Base-by-base conservation (phyloP, 2,888 invertebrate genomes). In the Herminia tarsipennalis region DNA sequence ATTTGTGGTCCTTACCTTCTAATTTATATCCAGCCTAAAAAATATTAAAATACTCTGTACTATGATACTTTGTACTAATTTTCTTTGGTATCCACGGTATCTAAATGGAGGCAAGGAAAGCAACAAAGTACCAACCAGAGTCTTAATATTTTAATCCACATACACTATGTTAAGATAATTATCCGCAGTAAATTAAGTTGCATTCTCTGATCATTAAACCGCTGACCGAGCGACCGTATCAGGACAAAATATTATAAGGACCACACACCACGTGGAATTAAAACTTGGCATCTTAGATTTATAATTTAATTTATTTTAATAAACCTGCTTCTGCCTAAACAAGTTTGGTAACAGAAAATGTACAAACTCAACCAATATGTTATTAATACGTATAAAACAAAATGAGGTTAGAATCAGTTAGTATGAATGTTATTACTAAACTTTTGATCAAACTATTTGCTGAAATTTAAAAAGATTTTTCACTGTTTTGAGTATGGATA, bases 121-220 rank as follows among this genome's bases (percentile, higher is more conserved):
- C 5, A 8, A 27, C 3, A 5, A 3, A 13, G 6, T 27, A 5
- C 13, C 10, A 27, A 12, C 8, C 17, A 12, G 12, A 24, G 14
- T 14, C 21, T 30, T 30, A 14, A 25, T 27, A 37, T 20, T 25
- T 29, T 42, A 43, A 66, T 62, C 45, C 45, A 43, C 29, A 33
- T 41, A 48, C 43, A 65, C 43, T 49, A 38, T 48, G 46, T 56
- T 39, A 10, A 66, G 46, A 53, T 62, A 62, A 63, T 63, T 57
- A 61, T 62, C 54, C 43, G 61, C 61, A 55, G 59, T 74, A 68
- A 76, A 76, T 68, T 65, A 73, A 67, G 53, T 60, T 58, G 55
- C 62, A 50, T 62, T 56, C 48, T 64, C 56, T 63, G 57, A 42
- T 57, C 62, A 58, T 64, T 69, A 68, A 63, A 39, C 29, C 34